A percentile compares a stretch with the other conserved stretches of the same genome.
phyloP scores from a whole-genome alignment of 2,888 invertebrate genomes.

The Ferdinandea cuprea region DNA sequence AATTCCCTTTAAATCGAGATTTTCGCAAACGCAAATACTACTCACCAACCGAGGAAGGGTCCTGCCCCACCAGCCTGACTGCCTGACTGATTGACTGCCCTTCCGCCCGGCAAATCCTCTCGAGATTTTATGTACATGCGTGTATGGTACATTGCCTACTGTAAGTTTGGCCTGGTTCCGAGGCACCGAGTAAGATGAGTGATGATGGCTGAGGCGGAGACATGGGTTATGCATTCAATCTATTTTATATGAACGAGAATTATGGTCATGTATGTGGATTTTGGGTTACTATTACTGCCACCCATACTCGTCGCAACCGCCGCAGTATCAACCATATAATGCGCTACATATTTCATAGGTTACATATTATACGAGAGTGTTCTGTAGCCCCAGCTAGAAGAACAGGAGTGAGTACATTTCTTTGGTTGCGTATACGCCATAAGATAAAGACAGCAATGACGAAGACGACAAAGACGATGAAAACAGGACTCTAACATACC shows the following conservation, averaged over 20 bases:
- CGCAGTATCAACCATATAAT: conserved; percentile 30
- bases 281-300: conserved; percentile 46
- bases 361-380: conserved; percentile 18
- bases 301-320: background rate
- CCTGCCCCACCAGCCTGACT: conserved; percentile 24
- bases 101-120: background rate
- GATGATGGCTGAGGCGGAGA: conserved; percentile 53
- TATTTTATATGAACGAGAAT: conserved; percentile 72
- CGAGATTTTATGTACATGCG: background rate
- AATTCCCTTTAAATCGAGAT: conserved; percentile 60
- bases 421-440: conserved; percentile 32
- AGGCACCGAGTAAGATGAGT: conserved; percentile 34
- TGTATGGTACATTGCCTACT: background rate
- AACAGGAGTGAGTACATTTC: conserved; percentile 23
- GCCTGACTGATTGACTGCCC: conserved; percentile 39
- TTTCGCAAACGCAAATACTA: conserved; percentile 48
- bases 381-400: background rate
- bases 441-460: conserved; percentile 12
- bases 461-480: conserved; percentile 26
- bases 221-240: conserved; percentile 71
- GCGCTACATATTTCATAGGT: conserved; percentile 58
- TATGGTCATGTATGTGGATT: conserved; percentile 70
- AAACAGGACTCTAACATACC: background rate
- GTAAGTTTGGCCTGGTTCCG: background rate
- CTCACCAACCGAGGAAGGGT: conserved; percentile 5